A percentile compares a stretch with the other conserved stretches of the same genome.
Evolutionary conservation across 2,113 vertebrate genomes (phyloP).

Genomic region (Pygoscelis adeliae): DNA sequence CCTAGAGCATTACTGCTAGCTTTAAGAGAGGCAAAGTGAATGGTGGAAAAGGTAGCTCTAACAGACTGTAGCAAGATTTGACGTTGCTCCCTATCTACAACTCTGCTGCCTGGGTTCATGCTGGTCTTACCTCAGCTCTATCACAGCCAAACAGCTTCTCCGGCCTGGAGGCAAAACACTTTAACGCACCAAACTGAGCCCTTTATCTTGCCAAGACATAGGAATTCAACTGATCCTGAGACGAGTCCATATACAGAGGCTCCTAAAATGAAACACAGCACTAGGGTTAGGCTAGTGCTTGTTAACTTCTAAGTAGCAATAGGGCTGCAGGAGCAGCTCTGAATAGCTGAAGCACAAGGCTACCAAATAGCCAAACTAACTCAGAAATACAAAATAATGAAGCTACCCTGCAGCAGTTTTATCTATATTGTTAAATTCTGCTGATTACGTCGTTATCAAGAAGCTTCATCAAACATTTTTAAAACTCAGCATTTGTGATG

Average conservation of each 20-base stretch:
- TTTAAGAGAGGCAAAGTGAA: background rate
- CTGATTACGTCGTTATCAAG: too few relatives aligned
- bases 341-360: background rate
- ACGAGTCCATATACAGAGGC: rapidly evolving
- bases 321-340: background rate
- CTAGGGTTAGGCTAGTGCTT: background rate
- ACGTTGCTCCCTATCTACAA: background rate
- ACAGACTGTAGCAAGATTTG: background rate
- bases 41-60: background rate
- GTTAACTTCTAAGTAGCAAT: background rate
- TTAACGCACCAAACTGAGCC: background rate
- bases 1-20: background rate
- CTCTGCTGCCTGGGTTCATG: background rate
- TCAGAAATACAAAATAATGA: background rate
- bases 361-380: background rate
- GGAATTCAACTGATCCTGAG: background rate
- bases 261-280: background rate
- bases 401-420: background rate
- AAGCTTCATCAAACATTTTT: background rate
- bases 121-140: background rate
- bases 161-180: background rate
- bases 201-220: background rate
- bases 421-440: background rate
- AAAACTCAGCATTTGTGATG: background rate
- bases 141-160: background rate